Percentiles rank a stretch among this genome's conserved stretches.
Evolutionary conservation across 2,113 vertebrate genomes (phyloP).

Genomic region (Rhinopomastus cyanomelas): DNA sequence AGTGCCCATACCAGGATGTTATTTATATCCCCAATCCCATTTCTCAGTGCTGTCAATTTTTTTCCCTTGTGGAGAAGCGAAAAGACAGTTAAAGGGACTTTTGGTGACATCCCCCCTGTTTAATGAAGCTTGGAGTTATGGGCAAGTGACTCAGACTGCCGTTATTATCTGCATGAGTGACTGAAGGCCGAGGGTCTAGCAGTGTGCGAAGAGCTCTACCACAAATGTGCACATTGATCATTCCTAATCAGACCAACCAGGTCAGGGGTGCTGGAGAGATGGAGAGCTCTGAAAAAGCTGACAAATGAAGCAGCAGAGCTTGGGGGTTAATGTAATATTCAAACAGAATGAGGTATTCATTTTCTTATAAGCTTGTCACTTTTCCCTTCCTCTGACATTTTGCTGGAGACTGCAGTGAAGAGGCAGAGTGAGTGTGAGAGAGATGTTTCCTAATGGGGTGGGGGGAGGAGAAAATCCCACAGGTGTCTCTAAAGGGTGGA

Average conservation of each 20-base stretch:
- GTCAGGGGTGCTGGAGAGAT: constrained; percentile 68
- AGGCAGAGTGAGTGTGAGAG: not conserved
- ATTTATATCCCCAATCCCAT: constrained; percentile 61
- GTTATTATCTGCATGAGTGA: constrained; percentile 85
- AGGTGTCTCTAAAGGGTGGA: not conserved
- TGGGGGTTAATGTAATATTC: constrained; percentile 70
- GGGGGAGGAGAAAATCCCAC: not conserved
- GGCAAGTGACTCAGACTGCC: constrained; percentile 79
- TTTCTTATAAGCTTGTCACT: constrained; percentile 61
- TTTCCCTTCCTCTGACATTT: constrained; percentile 48
- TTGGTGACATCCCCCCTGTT: constrained; percentile 79
- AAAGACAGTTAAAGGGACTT: constrained; percentile 75
- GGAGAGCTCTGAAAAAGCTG: constrained; percentile 71
- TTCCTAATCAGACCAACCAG: constrained; percentile 77
- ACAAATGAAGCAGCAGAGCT: constrained; percentile 72
- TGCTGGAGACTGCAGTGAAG: not conserved
- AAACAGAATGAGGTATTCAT: constrained; percentile 65
- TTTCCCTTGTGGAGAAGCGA: constrained; percentile 19
- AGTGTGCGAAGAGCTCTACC: constrained; percentile 71
- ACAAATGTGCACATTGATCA: constrained; percentile 83
- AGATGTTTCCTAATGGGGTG: not conserved
- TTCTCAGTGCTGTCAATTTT: constrained; percentile 61
- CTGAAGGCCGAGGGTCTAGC: constrained; percentile 76
- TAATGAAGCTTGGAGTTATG: constrained; percentile 83
- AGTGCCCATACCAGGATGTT: constrained; percentile 3